Evolutionary conservation across 2,797 vertebrate genomes (phyloP).

Genomic region (Melanotaenia parkinsoni): DNA sequence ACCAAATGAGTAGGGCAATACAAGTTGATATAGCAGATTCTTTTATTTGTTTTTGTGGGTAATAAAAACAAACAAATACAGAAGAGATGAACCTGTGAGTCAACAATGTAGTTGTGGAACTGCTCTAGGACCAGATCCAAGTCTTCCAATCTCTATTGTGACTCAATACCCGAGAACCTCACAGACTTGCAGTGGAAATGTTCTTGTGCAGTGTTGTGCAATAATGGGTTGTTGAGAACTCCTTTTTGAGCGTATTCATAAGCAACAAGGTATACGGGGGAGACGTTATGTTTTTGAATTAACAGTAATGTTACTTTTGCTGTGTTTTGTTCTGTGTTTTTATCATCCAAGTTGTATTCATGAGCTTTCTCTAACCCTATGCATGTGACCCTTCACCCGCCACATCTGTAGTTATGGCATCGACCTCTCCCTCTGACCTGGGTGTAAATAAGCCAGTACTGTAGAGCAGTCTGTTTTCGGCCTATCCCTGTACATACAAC

Average conservation of each 20-base stretch:
- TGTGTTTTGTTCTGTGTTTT: slow-evolving; percentile 70
- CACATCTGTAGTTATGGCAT: slow-evolving; percentile 74
- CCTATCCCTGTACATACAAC: slow-evolving; percentile 80
- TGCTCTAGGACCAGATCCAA: slow-evolving; percentile 72
- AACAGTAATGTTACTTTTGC: slow-evolving; percentile 65
- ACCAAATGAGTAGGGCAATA: slow-evolving; percentile 66
- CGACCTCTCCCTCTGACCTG: slow-evolving; percentile 68
- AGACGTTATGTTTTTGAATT: slow-evolving; percentile 65
- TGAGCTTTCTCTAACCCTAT: slow-evolving; percentile 60
- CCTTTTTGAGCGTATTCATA: slow-evolving; percentile 66
- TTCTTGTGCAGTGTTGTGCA: slow-evolving; percentile 69
- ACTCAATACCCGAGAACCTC: slow-evolving; percentile 64
- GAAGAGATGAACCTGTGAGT: slow-evolving; percentile 47
- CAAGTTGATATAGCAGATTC: slow-evolving; percentile 21
- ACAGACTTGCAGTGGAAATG: slow-evolving; percentile 60
- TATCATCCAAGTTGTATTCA: slow-evolving; percentile 61
- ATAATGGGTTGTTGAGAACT: slow-evolving; percentile 67
- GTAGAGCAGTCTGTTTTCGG: slow-evolving; percentile 80
- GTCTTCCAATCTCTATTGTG: slow-evolving; percentile 83
- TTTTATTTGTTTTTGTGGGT: slow-evolving; percentile 13
- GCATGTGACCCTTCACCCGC: slow-evolving; percentile 70
- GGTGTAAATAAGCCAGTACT: slow-evolving; percentile 81
- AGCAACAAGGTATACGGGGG: slow-evolving; percentile 61
- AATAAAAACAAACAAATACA: slow-evolving; percentile 35
- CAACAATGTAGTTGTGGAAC: slow-evolving; percentile 46